phyloP scores from a whole-genome alignment of 1,140 invertebrate genomes.

The Pseudomyrmex flavicornis region DNA sequence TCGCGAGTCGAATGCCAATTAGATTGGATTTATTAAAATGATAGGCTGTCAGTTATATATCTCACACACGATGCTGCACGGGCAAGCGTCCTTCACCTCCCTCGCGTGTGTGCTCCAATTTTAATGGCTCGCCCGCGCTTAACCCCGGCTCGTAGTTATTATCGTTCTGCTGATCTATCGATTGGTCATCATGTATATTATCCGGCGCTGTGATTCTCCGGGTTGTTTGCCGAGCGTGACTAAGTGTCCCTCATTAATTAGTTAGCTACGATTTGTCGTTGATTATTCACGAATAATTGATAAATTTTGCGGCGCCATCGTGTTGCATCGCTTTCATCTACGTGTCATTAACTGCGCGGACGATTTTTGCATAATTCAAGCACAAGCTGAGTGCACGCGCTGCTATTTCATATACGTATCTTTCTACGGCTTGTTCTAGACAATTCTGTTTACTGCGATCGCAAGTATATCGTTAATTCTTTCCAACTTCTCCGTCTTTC shows the following conservation, averaged over 20 bases:
- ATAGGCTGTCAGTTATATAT: slow-evolving; percentile 57
- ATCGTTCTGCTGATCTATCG: slow-evolving; percentile 66
- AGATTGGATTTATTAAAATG: slow-evolving; percentile 72
- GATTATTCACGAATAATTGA: slow-evolving; percentile 57
- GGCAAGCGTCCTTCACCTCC: background rate
- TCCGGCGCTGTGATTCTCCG: slow-evolving; percentile 36
- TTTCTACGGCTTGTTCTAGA: background rate
- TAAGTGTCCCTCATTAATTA: slow-evolving; percentile 57
- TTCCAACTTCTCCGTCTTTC: background rate
- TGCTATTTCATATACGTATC: background rate
- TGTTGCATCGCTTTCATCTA: background rate
- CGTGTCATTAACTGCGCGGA: background rate
- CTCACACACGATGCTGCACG: background rate
- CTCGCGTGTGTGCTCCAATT: slow-evolving; percentile 6
- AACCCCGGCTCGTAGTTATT: slow-evolving; percentile 37
- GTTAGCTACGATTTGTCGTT: slow-evolving; percentile 45
- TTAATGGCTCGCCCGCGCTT: slow-evolving; percentile 36
- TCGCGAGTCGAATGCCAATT: slow-evolving; percentile 58
- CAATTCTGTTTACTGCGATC: no score
- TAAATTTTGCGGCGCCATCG: slow-evolving; percentile 18
- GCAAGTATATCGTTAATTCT: no score
- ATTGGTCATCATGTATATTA: slow-evolving; percentile 58
- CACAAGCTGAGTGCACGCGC: background rate
- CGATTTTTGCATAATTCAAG: slow-evolving; percentile 34
- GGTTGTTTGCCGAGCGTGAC: slow-evolving; percentile 41